Conservation (phyloP, 2,888 invertebrate species). For the Dorcus parallelipipedus region DNA sequence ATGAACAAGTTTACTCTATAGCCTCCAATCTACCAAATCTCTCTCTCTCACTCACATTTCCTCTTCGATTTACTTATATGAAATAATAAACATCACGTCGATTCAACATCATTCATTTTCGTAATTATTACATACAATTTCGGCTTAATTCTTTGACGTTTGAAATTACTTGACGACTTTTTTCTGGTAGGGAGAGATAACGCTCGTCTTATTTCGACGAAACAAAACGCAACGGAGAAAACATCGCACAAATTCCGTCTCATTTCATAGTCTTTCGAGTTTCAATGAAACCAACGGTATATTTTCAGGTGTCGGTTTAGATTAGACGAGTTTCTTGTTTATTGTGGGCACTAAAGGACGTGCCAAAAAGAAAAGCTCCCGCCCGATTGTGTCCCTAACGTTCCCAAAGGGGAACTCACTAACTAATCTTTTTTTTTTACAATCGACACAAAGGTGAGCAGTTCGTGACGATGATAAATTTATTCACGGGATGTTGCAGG, state of each 20-base stretch:
- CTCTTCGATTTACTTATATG: neutral
- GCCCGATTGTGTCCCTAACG: too few relatives aligned
- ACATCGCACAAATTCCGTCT: too few relatives aligned
- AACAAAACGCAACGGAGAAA: too few relatives aligned
- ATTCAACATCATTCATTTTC: neutral
- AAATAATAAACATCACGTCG: neutral
- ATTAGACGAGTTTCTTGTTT: neutral
- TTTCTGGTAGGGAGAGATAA: too few relatives aligned
- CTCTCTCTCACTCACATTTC: neutral
- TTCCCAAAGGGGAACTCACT: neutral
- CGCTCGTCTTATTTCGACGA: too few relatives aligned
- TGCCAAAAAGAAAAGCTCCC: neutral
- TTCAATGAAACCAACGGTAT: too few relatives aligned
- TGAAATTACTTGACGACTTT: too few relatives aligned
- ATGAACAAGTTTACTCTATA: neutral
- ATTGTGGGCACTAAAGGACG: neutral
- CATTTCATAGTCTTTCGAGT: too few relatives aligned
- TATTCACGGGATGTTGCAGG: conserved; percentile 26
- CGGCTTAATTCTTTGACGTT: too few relatives aligned
- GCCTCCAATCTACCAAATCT: neutral
- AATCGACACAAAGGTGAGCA: neutral
- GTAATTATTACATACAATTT: too few relatives aligned
- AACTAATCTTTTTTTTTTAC: neutral
- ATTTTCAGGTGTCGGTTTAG: too few relatives aligned
- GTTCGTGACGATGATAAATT: conserved; percentile 16